Evolutionary conservation across 92 coral and sea anemone species (phyloP).

Genomic region (Diadumene lineata): DNA sequence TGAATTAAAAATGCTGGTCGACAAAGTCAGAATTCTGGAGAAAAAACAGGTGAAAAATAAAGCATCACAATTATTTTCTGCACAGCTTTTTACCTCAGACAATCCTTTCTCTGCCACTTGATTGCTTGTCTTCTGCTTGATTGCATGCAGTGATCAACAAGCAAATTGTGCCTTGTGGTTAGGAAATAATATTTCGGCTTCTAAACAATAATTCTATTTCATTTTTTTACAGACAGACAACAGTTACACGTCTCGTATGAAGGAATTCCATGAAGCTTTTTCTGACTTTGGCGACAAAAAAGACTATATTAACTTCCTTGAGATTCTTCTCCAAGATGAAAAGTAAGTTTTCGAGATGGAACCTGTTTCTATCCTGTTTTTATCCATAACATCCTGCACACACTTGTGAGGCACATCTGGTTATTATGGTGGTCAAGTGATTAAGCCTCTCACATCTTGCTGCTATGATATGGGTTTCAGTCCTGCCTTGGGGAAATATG

Average conservation of each 20-base stretch:
- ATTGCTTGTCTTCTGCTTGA: background rate
- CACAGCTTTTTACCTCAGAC: no score
- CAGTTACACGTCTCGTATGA: slow-evolving; percentile 38
- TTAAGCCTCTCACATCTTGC: no score
- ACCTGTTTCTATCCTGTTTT: no score
- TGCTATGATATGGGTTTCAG: no score
- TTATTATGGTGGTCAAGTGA: no score
- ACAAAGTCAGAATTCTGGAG: slow-evolving; percentile 71
- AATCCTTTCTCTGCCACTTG: no score
- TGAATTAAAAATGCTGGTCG: slow-evolving; percentile 76
- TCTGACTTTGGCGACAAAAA: slow-evolving; percentile 95
- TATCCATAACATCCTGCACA: no score
- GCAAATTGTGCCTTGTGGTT: no score
- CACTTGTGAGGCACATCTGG: no score
- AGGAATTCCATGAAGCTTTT: slow-evolving; percentile 86
- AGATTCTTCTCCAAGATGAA: slow-evolving; percentile 70
- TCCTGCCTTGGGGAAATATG: no score
- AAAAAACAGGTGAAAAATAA: slow-evolving; percentile 71
- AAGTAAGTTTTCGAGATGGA: slow-evolving; percentile 67
- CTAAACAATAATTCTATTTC: background rate
- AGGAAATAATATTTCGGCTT: no score
- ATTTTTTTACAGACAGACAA: slow-evolving; percentile 12
- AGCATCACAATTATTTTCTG: no score
- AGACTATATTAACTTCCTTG: slow-evolving; percentile 89
- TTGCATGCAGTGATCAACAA: background rate